Conservation (phyloP, 2,113 vertebrate species). For the Etia nguti region DNA sequence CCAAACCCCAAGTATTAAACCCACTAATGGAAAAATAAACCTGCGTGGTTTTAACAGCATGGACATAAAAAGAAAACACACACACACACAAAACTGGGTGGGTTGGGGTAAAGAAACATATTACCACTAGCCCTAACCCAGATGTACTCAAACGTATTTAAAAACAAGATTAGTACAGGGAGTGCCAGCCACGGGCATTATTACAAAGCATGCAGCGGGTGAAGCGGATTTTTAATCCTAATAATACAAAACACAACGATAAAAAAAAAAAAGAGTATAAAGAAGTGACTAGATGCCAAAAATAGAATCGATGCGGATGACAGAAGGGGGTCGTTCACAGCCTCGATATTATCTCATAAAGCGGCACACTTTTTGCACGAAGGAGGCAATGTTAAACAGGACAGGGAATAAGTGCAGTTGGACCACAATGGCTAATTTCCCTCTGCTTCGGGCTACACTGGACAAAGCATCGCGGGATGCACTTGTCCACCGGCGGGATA, state of each 20-base stretch:
- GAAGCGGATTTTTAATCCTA: background rate
- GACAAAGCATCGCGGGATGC: slow-evolving; percentile 4
- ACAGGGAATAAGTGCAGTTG: accelerated
- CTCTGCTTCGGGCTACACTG: background rate
- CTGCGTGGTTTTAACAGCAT: background rate
- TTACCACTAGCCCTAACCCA: background rate
- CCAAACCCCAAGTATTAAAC: slow-evolving; percentile 8
- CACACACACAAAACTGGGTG: background rate
- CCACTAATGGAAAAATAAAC: background rate
- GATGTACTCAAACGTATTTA: background rate
- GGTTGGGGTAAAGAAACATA: background rate
- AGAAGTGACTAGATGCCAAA: slow-evolving; percentile 2
- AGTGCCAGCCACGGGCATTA: background rate
- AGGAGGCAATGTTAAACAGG: background rate
- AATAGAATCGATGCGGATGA: slow-evolving; percentile 39
- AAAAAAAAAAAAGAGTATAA: background rate
- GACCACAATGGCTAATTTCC: accelerated
- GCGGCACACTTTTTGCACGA: background rate
- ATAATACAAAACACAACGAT: background rate
- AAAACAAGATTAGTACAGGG: background rate
- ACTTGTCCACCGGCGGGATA: slow-evolving; percentile 46
- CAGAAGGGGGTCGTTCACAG: slow-evolving; percentile 27
- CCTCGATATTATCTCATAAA: slow-evolving; percentile 24
- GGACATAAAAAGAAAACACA: background rate
- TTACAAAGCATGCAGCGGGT: background rate